Evolutionary conservation across 2,797 vertebrate species (phyloP).

Genomic region (Phoxinus dragarum): DNA sequence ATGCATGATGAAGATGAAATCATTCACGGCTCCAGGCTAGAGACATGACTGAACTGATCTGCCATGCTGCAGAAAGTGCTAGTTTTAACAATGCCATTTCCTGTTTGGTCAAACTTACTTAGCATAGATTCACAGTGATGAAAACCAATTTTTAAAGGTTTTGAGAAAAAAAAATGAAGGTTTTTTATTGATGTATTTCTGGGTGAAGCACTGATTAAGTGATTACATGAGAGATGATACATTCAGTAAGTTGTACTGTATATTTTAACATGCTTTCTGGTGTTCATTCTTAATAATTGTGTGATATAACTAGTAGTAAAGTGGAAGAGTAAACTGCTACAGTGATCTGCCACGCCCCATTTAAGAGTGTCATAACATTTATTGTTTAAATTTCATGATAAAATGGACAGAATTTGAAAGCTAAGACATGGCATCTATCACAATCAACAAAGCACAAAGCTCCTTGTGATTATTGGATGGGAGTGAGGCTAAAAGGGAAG

Average conservation of each 20-base stretch:
- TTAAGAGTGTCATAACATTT: too few species aligned
- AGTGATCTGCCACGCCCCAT: neutral
- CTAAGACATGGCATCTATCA: too few species aligned
- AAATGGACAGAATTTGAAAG: too few species aligned
- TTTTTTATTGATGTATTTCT: neutral
- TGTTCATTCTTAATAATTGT: neutral
- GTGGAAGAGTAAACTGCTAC: too few species aligned
- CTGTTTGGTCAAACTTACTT: slow-evolving; percentile 15
- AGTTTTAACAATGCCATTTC: neutral
- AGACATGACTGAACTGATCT: slow-evolving; percentile 12
- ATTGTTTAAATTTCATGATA: too few species aligned
- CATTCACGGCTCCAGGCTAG: slow-evolving; percentile 29
- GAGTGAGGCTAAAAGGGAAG: too few species aligned
- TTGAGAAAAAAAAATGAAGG: neutral
- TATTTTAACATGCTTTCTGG: neutral
- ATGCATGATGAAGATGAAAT: slow-evolving; percentile 50
- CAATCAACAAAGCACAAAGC: too few species aligned
- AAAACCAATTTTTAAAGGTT: neutral
- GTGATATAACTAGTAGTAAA: too few species aligned
- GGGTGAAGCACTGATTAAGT: neutral
- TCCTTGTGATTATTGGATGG: too few species aligned
- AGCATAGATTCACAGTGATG: neutral
- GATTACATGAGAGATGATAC: neutral
- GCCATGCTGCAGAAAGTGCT: neutral
- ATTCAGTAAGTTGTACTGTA: neutral